Base-by-base conservation (phyloP, 1,140 invertebrate species). In the Linepithema humile region DNA sequence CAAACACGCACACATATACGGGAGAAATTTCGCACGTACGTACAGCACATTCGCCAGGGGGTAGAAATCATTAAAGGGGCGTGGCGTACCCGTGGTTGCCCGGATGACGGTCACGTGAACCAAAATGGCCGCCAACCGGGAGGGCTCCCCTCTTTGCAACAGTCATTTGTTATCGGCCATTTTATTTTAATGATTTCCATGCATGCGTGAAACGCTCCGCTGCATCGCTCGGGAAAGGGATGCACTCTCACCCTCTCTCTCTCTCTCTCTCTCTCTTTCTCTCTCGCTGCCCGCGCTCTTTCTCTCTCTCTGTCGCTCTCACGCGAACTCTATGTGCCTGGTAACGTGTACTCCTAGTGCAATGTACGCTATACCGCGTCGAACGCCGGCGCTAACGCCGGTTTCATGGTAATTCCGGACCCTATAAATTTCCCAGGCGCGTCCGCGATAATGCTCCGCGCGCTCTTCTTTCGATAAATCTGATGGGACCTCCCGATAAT, bases 121-220 rank as follows among this genome's bases (percentile, higher is more conserved):
- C 94, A 94, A 94, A 88, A 94, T 94, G 94, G 94, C 94, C 91
- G 93, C 85, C 86, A 59, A 83, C 69, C 87, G 88, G 87, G 89
- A 85, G 77, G 69, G 85, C 92, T 90, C 92, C 92, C 91, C 91
- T 92, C 91, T 93, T 94, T 93, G 89, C 92, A 93, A 93, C 93
- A 94, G 93, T 94, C 94, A 94, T 94, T 94, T 93, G 93, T 94
- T 94, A 94, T 94, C 93, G 92, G 93, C 94, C 94, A 94, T 94
- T 94, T 94, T 94, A 94, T 94, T 94, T 94, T 94, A 94, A 94
- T 94, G 93, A 94, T 94, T 94, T 94, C 91, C 93, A 94, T 94
- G 94, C 94, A 94, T 94, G 93, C 93, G 93, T 94, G 93, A 94
- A 94, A 93, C 93, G 91, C 92, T 94, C 87, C 89, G 93, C 89